Evolutionary conservation across 2,888 invertebrate genomes (phyloP).

Genomic region (Morpho helenor): DNA sequence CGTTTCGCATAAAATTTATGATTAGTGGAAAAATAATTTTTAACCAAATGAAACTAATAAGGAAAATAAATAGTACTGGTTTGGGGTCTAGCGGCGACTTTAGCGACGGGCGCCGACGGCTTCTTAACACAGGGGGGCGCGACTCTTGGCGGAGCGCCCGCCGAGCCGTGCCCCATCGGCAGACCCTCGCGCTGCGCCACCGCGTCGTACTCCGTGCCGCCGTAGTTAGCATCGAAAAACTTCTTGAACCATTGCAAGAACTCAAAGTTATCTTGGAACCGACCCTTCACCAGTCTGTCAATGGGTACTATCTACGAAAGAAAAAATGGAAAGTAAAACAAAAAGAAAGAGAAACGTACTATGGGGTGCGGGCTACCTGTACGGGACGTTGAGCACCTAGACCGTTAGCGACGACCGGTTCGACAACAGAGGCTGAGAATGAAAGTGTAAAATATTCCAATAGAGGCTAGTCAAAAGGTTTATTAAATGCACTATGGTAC

Average conservation of each 20-base stretch:
- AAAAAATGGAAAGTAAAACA: slow-evolving; percentile 58
- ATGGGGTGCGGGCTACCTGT: slow-evolving; percentile 46
- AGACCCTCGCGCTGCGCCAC: slow-evolving; percentile 91
- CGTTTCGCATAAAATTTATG: too few relatives aligned
- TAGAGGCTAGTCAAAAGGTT: neutral
- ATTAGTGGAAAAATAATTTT: neutral
- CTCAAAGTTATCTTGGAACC: slow-evolving; percentile 99
- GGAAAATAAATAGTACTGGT: slow-evolving; percentile 72
- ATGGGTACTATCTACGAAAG: slow-evolving; percentile 96
- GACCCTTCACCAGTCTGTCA: slow-evolving; percentile 98
- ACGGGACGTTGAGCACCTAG: slow-evolving; percentile 18
- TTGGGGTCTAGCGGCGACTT: slow-evolving; percentile 82
- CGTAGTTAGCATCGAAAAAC: slow-evolving; percentile 99
- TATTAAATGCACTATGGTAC: too few relatives aligned
- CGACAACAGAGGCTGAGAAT: slow-evolving; percentile 3
- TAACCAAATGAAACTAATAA: slow-evolving; percentile 24
- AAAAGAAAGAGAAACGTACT: slow-evolving; percentile 45
- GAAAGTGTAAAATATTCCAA: slow-evolving; percentile 3
- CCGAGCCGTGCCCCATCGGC: slow-evolving; percentile 85
- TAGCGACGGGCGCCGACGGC: slow-evolving; percentile 72
- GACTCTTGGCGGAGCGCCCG: slow-evolving; percentile 75
- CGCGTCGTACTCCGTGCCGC: slow-evolving; percentile 97
- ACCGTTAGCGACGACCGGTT: slow-evolving; percentile 8
- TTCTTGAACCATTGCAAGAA: slow-evolving; percentile 99
- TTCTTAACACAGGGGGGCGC: slow-evolving; percentile 60